Conservation (phyloP, 2,113 vertebrate genomes). For the Grammomys surdaster region DNA sequence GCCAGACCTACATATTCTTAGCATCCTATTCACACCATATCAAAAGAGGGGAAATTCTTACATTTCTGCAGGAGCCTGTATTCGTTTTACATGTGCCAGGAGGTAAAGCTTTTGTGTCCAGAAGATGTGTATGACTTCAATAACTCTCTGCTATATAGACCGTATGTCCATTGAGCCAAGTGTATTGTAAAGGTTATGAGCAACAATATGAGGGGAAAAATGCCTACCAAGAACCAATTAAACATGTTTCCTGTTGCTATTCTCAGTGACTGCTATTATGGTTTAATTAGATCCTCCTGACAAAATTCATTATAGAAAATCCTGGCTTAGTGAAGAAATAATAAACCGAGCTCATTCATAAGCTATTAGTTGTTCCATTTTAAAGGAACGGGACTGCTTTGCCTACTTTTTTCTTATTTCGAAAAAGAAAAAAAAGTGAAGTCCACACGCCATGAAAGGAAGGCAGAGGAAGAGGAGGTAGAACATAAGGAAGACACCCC, state of each 20-base stretch:
- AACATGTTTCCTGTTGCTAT: constrained; percentile 74
- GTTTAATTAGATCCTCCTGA: constrained; percentile 82
- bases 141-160: constrained; percentile 27
- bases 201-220: constrained; percentile 26
- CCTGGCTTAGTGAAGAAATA: constrained; percentile 79
- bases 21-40: constrained; percentile 21
- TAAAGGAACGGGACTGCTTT: constrained; percentile 61
- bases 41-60: constrained; percentile 31
- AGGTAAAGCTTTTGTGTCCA: constrained; percentile 23
- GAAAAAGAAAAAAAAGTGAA: background rate
- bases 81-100: background rate
- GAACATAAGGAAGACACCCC: background rate
- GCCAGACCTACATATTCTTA: constrained; percentile 36
- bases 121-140: constrained; percentile 46
- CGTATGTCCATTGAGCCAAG: constrained; percentile 50
- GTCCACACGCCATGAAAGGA: background rate
- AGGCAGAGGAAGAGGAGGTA: background rate
- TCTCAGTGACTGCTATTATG: constrained; percentile 70
- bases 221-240: constrained; percentile 63
- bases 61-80: constrained; percentile 5
- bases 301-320: constrained; percentile 82
- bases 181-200: constrained; percentile 60
- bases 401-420: constrained; percentile 40
- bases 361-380: constrained; percentile 73
- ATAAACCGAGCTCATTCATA: constrained; percentile 82